phyloP scores from a whole-genome alignment of 2,888 invertebrate genomes.

The Caenorhabditis wallacei region DNA sequence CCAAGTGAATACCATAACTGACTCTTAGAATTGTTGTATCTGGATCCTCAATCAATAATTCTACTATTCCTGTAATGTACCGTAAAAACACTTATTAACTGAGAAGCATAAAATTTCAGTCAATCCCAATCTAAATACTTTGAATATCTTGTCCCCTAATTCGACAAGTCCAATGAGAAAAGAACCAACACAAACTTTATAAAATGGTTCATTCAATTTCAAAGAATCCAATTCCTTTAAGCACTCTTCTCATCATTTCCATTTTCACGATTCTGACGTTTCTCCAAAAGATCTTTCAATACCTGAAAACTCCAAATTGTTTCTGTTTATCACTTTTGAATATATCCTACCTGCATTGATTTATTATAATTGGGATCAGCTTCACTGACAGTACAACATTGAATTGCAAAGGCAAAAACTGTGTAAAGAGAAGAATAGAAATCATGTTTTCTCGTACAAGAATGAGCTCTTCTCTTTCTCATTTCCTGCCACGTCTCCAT shows the following conservation, averaged over 20 bases:
- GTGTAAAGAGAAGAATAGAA: conserved; percentile 56
- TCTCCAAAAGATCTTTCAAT: conserved; percentile 9
- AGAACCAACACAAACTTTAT: too few relatives aligned
- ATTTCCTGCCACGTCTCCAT: conserved; percentile 65
- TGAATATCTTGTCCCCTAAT: too few relatives aligned
- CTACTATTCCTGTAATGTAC: too few relatives aligned
- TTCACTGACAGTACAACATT: conserved; percentile 35
- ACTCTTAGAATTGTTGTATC: too few relatives aligned
- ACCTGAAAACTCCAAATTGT: conserved; percentile 13
- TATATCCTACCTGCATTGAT: conserved; percentile 37
- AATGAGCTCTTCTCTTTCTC: conserved; percentile 44
- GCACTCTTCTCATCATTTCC: conserved; percentile 1
- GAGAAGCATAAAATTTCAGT: too few relatives aligned
- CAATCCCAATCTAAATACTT: too few relatives aligned
- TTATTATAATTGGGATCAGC: conserved; percentile 28
- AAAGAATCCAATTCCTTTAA: too few relatives aligned
- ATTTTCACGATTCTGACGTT: conserved; percentile 21
- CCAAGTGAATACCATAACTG: too few relatives aligned
- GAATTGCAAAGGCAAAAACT: conserved; percentile 45
- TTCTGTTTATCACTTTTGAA: not conserved
- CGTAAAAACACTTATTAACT: too few relatives aligned
- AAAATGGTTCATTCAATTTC: too few relatives aligned
- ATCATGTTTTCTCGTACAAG: conserved; percentile 45
- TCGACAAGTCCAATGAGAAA: too few relatives aligned
- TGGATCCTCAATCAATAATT: too few relatives aligned